Evolutionary conservation across 1,140 invertebrate species (phyloP).

Genomic region (Leptopilina boulardi): DNA sequence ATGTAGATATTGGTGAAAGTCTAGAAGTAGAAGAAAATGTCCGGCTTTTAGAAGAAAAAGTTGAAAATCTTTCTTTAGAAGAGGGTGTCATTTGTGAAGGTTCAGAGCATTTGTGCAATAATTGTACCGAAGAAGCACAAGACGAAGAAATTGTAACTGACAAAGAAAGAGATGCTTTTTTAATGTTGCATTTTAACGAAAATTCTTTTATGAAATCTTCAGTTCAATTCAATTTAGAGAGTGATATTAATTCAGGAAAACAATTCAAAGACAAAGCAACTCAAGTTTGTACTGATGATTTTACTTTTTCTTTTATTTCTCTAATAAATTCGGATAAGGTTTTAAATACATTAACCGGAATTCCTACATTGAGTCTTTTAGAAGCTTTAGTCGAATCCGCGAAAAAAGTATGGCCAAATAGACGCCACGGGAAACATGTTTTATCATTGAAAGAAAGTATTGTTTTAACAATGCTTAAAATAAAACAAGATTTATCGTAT

Average conservation of each 20-base stretch:
- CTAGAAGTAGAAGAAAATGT: background rate
- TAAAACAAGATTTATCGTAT: background rate
- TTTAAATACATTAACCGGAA: background rate
- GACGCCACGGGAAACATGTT: background rate
- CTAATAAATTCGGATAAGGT: background rate
- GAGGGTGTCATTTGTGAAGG: background rate
- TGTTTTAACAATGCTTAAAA: background rate
- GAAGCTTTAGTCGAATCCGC: background rate
- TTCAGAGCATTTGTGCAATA: background rate
- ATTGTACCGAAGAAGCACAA: background rate
- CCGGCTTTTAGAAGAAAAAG: background rate
- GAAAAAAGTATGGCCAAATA: conserved; percentile 12
- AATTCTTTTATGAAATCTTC: background rate
- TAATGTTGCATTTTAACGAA: background rate
- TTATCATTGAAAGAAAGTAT: conserved; percentile 1
- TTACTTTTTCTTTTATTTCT: background rate
- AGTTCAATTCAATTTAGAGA: background rate
- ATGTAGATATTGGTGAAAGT: background rate
- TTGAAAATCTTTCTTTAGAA: background rate
- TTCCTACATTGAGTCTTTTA: background rate
- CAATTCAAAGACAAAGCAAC: background rate
- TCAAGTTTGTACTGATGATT: background rate
- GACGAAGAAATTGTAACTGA: background rate
- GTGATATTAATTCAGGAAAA: background rate
- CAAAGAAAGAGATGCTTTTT: background rate